phyloP scores from a whole-genome alignment of 2,888 invertebrate species.

The Hipparchia semele region DNA sequence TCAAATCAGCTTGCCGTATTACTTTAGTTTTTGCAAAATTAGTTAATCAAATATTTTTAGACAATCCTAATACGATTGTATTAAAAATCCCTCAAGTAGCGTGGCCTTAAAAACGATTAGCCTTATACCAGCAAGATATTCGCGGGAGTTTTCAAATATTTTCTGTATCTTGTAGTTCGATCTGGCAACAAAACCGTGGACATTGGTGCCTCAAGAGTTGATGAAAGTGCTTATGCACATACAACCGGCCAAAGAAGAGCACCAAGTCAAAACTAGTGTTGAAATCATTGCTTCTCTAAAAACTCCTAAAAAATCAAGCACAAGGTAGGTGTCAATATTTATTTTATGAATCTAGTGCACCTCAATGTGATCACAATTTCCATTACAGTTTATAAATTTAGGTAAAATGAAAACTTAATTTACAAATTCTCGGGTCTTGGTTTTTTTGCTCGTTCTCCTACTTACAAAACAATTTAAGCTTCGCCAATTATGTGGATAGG shows the following conservation, averaged over 20 bases:
- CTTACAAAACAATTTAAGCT: too few relatives aligned
- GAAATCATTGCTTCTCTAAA: conserved; percentile 78
- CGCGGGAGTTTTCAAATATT: neutral
- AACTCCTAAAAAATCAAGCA: conserved; percentile 72
- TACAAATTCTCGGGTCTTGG: too few relatives aligned
- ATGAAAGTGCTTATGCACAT: conserved; percentile 84
- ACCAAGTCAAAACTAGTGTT: conserved; percentile 52
- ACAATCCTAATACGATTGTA: too few relatives aligned
- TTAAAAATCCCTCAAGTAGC: neutral
- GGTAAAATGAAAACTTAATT: neutral
- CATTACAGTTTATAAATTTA: neutral
- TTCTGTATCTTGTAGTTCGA: conserved; percentile 83
- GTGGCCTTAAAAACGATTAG: neutral
- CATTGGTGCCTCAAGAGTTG: conserved; percentile 82
- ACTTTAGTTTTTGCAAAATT: too few relatives aligned
- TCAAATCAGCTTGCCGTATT: too few relatives aligned
- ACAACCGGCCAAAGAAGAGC: conserved; percentile 48
- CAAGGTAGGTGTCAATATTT: conserved; percentile 58
- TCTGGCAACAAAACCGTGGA: conserved; percentile 86
- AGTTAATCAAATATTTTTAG: too few relatives aligned
- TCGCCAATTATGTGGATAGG: too few relatives aligned
- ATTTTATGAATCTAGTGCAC: neutral
- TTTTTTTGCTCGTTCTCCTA: too few relatives aligned
- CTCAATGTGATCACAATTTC: neutral
- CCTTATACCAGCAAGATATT: neutral